Conservation (phyloP, 2,113 vertebrate species). For the Myotis yumanensis region DNA sequence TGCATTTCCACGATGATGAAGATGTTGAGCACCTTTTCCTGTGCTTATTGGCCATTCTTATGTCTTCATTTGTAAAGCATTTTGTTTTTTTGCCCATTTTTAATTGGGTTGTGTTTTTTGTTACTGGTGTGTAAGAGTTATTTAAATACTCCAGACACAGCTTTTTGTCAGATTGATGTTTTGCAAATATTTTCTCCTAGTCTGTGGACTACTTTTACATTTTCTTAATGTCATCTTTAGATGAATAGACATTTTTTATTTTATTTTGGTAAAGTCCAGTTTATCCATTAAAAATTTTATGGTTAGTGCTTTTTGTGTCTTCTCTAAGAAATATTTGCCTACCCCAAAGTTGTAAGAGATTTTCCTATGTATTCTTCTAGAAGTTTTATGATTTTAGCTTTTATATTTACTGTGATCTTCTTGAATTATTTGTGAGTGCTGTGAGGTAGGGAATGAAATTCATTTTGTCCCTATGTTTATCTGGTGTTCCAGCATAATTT, state of each 20-base stretch:
- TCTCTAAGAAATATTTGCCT: neutral
- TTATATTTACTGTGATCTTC: neutral
- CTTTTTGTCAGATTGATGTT: neutral
- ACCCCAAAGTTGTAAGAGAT: neutral
- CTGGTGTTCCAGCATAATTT: neutral
- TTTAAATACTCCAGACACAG: neutral
- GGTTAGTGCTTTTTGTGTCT: neutral
- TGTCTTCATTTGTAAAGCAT: neutral
- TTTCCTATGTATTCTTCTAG: neutral
- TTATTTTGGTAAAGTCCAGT: neutral
- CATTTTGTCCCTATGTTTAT: neutral
- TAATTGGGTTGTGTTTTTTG: neutral
- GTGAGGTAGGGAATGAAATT: neutral
- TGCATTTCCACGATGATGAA: neutral
- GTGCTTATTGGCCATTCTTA: neutral
- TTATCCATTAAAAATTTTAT: conserved; percentile 17
- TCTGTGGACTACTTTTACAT: neutral
- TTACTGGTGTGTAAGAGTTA: neutral
- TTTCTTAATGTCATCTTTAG: conserved; percentile 24
- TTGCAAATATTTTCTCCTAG: conserved; percentile 18
- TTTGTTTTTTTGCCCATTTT: conserved; percentile 1
- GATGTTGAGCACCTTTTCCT: neutral
- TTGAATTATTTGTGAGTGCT: neutral
- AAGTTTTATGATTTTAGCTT: conserved; percentile 29
- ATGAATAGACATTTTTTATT: neutral